These are phyloP conservation scores for Apodemia hepburni DNA, from an alignment of 2,888 invertebrate genomes.

Conservation along the genomic window DNA sequence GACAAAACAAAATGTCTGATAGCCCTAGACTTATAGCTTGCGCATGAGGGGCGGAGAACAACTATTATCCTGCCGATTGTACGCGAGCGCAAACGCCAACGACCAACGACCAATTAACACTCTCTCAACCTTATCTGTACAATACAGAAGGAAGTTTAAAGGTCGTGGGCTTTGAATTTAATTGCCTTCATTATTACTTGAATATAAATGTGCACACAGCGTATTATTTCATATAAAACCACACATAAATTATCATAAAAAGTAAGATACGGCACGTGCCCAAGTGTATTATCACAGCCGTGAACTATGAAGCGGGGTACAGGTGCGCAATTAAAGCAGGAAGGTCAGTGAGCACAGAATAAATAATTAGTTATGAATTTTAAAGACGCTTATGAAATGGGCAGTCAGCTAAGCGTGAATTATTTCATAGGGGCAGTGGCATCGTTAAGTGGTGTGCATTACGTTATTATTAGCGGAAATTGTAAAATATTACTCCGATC, in stretches of 20 bases:
- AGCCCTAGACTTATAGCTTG: slow-evolving; percentile 13
- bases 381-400: slow-evolving; percentile 68
- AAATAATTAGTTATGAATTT: slow-evolving; percentile 71
- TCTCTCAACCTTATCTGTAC: slow-evolving; percentile 51
- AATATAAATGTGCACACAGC: slow-evolving; percentile 63
- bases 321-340: slow-evolving; percentile 68
- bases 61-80: slow-evolving; percentile 50
- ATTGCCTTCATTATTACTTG: slow-evolving; percentile 64
- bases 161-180: slow-evolving; percentile 69
- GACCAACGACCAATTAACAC: slow-evolving; percentile 53
- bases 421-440: slow-evolving; percentile 72
- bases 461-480: slow-evolving; percentile 54
- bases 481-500: slow-evolving; percentile 32
- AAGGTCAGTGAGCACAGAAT: slow-evolving; percentile 75
- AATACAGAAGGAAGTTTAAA: slow-evolving; percentile 66
- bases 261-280: slow-evolving; percentile 55
- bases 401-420: slow-evolving; percentile 70
- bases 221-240: slow-evolving; percentile 68
- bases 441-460: slow-evolving; percentile 55
- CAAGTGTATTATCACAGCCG: slow-evolving; percentile 70
- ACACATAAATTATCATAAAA: slow-evolving; percentile 60
- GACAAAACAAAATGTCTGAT: background rate
- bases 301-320: slow-evolving; percentile 71
- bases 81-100: slow-evolving; percentile 40
- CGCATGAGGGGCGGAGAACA: slow-evolving; percentile 43